Conservation (phyloP, 1,140 invertebrate genomes). For the Euwallacea fornicatus region DNA sequence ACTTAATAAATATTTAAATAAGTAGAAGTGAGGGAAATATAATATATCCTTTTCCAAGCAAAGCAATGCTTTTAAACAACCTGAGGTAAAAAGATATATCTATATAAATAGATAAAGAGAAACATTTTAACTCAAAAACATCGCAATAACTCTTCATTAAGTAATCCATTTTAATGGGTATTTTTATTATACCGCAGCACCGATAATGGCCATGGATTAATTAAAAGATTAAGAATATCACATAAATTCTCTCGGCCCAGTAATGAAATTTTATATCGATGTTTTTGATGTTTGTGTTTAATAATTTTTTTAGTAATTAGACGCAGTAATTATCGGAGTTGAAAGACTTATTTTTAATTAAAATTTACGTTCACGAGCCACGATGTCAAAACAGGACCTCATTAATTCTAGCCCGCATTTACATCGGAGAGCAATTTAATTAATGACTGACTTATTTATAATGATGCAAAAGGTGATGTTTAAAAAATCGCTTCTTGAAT, state of each 20-base stretch:
- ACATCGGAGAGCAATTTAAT: no score
- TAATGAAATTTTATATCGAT: constrained; percentile 22
- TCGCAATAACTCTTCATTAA: background rate
- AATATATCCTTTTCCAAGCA: no score
- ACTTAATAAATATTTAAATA: no score
- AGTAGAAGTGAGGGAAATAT: no score
- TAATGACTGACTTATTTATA: no score
- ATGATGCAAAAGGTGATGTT: no score
- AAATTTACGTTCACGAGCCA: constrained; percentile 1
- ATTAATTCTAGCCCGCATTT: background rate
- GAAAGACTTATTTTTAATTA: constrained; percentile 12
- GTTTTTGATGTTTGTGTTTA: constrained; percentile 17
- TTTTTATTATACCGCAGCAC: constrained; percentile 11
- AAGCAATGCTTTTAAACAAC: no score
- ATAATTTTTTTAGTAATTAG: constrained; percentile 18
- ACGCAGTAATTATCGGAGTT: constrained; percentile 15
- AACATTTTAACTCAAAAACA: no score
- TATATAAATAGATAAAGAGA: no score
- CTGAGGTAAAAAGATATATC: no score
- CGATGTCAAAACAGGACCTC: constrained; percentile 1
- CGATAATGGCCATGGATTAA: constrained; percentile 12
- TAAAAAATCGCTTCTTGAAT: no score
- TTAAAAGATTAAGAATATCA: constrained; percentile 15
- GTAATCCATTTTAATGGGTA: constrained; percentile 7
- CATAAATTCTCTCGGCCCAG: background rate